phyloP scores from a whole-genome alignment of 2,888 invertebrate species.

The Microctonus aethiopoides region DNA sequence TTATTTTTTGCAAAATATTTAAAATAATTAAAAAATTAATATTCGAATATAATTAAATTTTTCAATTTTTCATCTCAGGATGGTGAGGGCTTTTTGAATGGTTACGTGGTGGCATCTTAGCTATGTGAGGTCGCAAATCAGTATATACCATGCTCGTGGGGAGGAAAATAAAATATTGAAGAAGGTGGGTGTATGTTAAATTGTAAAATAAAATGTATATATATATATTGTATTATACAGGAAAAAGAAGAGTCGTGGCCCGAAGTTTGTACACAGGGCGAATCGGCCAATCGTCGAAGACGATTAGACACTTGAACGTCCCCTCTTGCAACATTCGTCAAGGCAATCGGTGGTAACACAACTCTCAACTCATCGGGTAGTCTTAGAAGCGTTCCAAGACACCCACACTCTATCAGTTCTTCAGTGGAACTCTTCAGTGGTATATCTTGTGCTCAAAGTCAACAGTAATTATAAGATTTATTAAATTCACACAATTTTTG shows the following conservation, averaged over 20 bases:
- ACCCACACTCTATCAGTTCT: slow-evolving; percentile 61
- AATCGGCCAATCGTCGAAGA: slow-evolving; percentile 26
- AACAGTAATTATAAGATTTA: neutral
- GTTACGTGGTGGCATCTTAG: slow-evolving; percentile 40
- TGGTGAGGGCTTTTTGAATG: too few species aligned
- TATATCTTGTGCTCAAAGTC: slow-evolving; percentile 43
- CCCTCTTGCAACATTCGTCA: slow-evolving; percentile 52
- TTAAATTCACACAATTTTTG: neutral
- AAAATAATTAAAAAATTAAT: too few species aligned
- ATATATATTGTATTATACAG: too few species aligned
- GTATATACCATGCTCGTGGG: too few species aligned
- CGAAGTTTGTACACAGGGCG: neutral
- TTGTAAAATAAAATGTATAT: too few species aligned
- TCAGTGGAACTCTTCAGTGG: slow-evolving; percentile 49
- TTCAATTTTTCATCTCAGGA: too few species aligned
- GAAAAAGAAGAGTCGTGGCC: slow-evolving; percentile 19
- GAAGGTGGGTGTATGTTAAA: slow-evolving; percentile 11
- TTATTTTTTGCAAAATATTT: too few species aligned
- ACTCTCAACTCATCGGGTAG: slow-evolving; percentile 38
- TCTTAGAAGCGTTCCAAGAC: slow-evolving; percentile 53
- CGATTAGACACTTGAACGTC: slow-evolving; percentile 44
- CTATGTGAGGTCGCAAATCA: slow-evolving; percentile 46
- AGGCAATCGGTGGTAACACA: slow-evolving; percentile 32
- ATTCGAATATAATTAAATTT: too few species aligned
- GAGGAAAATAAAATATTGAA: slow-evolving; percentile 14